These are phyloP conservation scores for Diploptera punctata DNA, from an alignment of 2,888 invertebrate genomes.

Conservation along the genomic window DNA sequence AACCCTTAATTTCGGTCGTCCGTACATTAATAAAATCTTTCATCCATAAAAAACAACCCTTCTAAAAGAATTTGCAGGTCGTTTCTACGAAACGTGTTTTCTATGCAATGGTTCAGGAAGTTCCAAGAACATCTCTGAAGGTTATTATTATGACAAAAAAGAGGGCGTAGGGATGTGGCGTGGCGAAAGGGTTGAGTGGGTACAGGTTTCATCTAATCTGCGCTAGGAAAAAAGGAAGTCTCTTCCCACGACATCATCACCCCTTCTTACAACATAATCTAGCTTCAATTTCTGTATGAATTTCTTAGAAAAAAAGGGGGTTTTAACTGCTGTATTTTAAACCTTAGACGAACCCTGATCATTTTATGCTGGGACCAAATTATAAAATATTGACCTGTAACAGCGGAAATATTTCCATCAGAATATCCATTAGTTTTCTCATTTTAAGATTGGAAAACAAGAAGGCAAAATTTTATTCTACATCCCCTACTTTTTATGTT, in stretches of 20 bases:
- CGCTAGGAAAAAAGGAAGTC: neutral
- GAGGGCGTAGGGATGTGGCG: neutral
- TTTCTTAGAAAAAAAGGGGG: neutral
- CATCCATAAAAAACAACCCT: neutral
- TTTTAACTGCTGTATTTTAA: too few species aligned
- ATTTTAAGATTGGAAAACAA: too few species aligned
- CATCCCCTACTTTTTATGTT: too few species aligned
- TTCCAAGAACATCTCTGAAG: neutral
- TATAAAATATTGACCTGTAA: too few species aligned
- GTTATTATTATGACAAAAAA: neutral
- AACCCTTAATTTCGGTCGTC: neutral
- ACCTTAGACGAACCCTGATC: too few species aligned
- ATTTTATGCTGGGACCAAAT: too few species aligned
- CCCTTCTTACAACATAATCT: too few species aligned
- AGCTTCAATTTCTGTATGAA: neutral
- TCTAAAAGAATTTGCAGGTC: conserved; percentile 8
- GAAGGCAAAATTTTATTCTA: too few species aligned
- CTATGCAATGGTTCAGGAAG: conserved; percentile 18
- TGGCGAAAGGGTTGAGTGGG: conserved; percentile 19
- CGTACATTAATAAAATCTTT: neutral
- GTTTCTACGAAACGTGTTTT: neutral
- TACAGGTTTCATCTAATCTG: neutral
- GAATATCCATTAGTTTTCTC: too few species aligned
- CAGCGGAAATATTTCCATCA: too few species aligned
- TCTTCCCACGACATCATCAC: conserved; percentile 4